Evolutionary conservation across 64 coral and sea anemone genomes (phyloP).

Genomic region (Montipora foliosa): DNA sequence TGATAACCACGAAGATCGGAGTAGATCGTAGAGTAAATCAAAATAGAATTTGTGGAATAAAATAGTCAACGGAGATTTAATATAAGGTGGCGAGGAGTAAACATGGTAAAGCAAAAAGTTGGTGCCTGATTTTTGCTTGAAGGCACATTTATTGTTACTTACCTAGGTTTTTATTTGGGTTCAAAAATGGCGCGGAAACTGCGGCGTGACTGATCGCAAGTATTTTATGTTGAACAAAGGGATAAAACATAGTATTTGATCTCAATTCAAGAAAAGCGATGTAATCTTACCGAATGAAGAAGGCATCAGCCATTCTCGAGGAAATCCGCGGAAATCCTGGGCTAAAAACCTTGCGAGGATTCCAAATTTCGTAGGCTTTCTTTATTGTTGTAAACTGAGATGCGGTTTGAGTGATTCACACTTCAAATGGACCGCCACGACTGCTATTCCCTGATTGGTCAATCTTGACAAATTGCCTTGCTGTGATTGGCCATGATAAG

Average conservation of each 20-base stretch:
- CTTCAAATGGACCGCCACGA: slow-evolving; percentile 98
- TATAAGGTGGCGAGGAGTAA: neutral
- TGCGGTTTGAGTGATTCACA: slow-evolving; percentile 57
- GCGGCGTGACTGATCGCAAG: slow-evolving; percentile 24
- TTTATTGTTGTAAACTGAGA: slow-evolving; percentile 73
- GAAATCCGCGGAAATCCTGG: slow-evolving; percentile 45
- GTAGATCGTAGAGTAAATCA: neutral
- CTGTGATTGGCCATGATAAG: slow-evolving; percentile 87
- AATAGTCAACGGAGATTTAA: neutral
- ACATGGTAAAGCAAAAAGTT: neutral
- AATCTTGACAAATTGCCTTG: neutral
- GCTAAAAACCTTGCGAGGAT: slow-evolving; percentile 71
- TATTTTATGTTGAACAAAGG: neutral
- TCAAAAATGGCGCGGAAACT: slow-evolving; percentile 76
- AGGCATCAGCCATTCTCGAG: slow-evolving; percentile 70
- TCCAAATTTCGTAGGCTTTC: slow-evolving; percentile 41
- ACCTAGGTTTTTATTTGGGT: neutral
- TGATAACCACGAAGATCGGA: neutral
- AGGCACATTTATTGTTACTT: slow-evolving; percentile 1
- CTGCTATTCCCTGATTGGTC: slow-evolving; percentile 82
- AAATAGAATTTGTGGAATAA: neutral
- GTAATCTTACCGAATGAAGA: slow-evolving; percentile 78
- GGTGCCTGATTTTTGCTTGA: neutral
- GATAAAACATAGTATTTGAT: neutral
- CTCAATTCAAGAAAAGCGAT: neutral